A percentile compares a stretch with the other conserved stretches of the same genome.
Conservation (phyloP, 2,113 vertebrate species). For the Anarhynchus alexandrinus region DNA sequence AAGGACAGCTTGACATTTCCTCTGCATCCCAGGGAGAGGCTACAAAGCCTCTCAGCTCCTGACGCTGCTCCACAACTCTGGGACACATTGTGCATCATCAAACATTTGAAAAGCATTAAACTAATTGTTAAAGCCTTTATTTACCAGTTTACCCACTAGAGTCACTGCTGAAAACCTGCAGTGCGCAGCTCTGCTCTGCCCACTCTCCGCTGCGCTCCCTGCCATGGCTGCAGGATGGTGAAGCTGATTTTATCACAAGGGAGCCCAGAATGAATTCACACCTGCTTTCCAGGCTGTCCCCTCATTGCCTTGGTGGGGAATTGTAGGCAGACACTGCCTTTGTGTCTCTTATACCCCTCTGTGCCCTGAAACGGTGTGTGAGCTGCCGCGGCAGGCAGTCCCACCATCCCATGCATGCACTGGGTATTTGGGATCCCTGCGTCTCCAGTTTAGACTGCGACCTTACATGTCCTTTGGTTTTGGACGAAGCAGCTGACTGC, state of each 20-base stretch:
- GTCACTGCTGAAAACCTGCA: background rate
- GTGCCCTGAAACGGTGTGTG: background rate
- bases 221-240: rapidly evolving
- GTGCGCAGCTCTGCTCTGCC: background rate
- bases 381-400: rapidly evolving
- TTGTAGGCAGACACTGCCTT: background rate
- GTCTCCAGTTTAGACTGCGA: background rate
- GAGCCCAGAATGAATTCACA: background rate
- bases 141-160: background rate
- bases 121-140: background rate
- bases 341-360: no score
- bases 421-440: background rate
- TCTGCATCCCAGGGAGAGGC: background rate
- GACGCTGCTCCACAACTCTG: background rate
- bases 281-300: background rate
- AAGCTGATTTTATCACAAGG: rapidly evolving
- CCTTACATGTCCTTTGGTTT: background rate
- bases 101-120: background rate
- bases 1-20: slow-evolving; percentile 13
- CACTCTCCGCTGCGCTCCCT: background rate
- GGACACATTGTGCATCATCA: background rate
- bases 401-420: rapidly evolving
- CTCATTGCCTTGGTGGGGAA: background rate
- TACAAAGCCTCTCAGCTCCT: background rate
- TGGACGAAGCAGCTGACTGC: background rate